Evolutionary conservation across 2,797 vertebrate species (phyloP).

Genomic region (Rhinella marina): DNA sequence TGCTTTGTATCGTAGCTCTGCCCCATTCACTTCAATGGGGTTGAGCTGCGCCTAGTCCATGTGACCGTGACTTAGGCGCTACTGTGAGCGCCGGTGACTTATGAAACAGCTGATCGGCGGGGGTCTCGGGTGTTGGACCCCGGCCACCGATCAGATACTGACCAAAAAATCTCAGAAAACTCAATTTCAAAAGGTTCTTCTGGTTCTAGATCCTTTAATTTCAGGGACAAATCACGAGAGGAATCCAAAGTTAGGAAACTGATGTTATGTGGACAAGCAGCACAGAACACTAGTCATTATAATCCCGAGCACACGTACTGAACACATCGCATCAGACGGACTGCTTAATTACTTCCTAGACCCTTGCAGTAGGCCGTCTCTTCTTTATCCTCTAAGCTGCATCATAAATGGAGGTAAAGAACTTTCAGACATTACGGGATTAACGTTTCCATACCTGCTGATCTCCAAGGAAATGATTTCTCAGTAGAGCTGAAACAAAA

Average conservation of each 20-base stretch:
- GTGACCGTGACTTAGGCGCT: no score
- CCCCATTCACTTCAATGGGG: no score
- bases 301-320: neutral
- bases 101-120: no score
- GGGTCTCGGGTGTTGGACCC: no score
- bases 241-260: neutral
- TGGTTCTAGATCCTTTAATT: neutral
- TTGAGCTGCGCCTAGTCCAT: no score
- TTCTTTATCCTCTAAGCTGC: conserved; percentile 8
- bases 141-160: no score
- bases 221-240: neutral
- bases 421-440: conserved; percentile 37
- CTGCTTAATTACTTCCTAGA: neutral
- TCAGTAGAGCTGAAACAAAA: conserved; percentile 90
- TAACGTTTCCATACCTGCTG: conserved; percentile 81
- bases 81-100: no score
- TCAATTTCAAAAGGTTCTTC: neutral
- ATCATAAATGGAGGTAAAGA: conserved; percentile 14
- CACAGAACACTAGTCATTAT: neutral
- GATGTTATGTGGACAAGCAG: neutral
- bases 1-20: no score
- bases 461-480: conserved; percentile 97
- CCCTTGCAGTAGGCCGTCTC: no score
- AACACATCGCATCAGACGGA: neutral
- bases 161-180: neutral